These are phyloP conservation scores for Rhynchonycteris naso DNA, from an alignment of 2,797 vertebrate species.

Conservation along the genomic window DNA sequence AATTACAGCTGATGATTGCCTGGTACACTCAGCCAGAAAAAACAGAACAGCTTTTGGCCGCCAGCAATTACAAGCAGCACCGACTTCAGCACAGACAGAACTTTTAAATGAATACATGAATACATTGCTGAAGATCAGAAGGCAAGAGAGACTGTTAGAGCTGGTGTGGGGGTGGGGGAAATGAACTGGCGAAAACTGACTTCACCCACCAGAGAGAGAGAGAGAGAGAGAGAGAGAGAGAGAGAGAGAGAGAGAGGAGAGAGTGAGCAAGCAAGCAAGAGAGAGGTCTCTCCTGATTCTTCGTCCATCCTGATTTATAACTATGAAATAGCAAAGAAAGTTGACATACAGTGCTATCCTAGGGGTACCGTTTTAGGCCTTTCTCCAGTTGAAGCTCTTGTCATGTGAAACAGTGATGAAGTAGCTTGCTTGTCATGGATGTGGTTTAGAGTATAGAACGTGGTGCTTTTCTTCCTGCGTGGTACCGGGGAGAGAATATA, in stretches of 20 bases:
- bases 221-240: background rate
- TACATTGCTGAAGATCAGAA: slow-evolving; percentile 80
- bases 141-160: slow-evolving; percentile 22
- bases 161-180: background rate
- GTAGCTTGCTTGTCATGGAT: background rate
- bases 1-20: slow-evolving; percentile 89
- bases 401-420: background rate
- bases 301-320: background rate
- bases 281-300: background rate
- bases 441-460: background rate
- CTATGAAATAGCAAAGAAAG: background rate
- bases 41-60: slow-evolving; percentile 87
- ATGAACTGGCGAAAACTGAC: slow-evolving; percentile 57
- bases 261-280: background rate
- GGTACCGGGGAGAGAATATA: background rate
- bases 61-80: slow-evolving; percentile 87
- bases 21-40: slow-evolving; percentile 89
- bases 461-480: background rate
- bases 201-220: background rate
- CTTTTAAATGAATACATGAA: slow-evolving; percentile 86
- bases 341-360: background rate
- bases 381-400: background rate
- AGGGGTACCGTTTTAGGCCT: background rate
- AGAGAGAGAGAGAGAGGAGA: background rate
- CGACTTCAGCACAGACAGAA: slow-evolving; percentile 84